Percentiles rank a stretch among this genome's conserved stretches.
phyloP scores from a whole-genome alignment of 2,113 vertebrate species.

The Neogale vison region DNA sequence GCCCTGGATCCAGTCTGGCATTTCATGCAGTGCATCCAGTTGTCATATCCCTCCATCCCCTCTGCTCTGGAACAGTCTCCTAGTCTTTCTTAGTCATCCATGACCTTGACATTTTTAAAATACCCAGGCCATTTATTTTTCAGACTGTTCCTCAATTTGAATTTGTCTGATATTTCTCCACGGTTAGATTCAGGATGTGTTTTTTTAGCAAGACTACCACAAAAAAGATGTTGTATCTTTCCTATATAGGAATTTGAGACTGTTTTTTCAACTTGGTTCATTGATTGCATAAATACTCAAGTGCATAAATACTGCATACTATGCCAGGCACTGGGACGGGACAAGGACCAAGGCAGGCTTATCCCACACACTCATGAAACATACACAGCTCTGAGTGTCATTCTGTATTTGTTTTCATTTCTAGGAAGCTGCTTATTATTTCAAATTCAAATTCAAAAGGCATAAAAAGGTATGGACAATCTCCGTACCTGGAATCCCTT shows the following conservation, averaged over 20 bases:
- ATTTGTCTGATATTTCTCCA: background rate
- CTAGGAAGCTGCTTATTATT: background rate
- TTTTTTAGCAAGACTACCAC: constrained; percentile 20
- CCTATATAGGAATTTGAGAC: background rate
- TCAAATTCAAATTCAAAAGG: background rate
- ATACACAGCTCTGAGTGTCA: background rate
- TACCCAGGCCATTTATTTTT: constrained; percentile 1
- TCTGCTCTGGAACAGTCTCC: background rate
- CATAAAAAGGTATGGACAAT: background rate
- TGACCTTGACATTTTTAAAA: constrained; percentile 47
- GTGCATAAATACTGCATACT: background rate
- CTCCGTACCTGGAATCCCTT: background rate
- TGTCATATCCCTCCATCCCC: background rate
- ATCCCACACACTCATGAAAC: background rate
- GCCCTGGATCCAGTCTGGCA: background rate
- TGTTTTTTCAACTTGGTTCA: background rate
- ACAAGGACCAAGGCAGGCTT: background rate
- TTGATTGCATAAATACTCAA: background rate
- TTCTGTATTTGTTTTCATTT: background rate
- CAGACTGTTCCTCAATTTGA: constrained; percentile 1
- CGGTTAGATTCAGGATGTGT: background rate
- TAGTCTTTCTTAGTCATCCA: background rate
- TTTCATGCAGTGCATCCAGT: fast-evolving
- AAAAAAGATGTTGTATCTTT: background rate
- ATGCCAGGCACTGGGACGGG: background rate